Percentiles rank a stretch among this genome's conserved stretches.
These are phyloP conservation scores for Loriculus beryllinus DNA, from an alignment of 2,797 vertebrate species.

Conservation along the genomic window DNA sequence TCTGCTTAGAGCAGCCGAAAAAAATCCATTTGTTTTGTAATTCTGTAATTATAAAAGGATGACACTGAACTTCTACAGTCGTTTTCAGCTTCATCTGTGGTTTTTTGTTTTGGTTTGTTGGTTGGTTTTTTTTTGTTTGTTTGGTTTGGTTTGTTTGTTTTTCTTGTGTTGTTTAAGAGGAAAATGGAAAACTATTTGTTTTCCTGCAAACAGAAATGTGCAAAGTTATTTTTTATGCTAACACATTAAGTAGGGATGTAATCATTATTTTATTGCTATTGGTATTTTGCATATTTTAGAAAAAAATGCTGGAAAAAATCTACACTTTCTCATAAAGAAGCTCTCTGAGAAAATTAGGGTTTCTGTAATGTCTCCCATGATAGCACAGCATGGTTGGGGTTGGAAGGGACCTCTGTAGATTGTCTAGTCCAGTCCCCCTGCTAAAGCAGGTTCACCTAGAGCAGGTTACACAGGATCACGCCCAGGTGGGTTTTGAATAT, in stretches of 20 bases:
- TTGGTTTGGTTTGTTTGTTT: no score
- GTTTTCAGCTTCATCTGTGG: background rate
- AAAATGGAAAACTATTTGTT: background rate
- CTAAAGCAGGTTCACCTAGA: background rate
- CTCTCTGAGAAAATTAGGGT: background rate
- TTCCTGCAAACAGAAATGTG: background rate
- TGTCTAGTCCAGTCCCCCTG: background rate
- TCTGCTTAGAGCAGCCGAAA: background rate
- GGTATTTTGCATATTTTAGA: background rate
- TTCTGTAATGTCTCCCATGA: background rate
- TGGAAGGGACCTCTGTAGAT: background rate
- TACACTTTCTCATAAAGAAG: background rate
- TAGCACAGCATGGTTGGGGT: background rate
- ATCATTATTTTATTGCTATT: background rate
- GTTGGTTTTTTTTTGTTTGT: no score
- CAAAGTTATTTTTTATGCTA: background rate
- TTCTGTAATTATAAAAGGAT: background rate
- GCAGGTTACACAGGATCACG: background rate
- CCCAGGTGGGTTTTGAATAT: background rate
- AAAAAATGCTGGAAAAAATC: background rate
- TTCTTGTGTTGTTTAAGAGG: background rate
- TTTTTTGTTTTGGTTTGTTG: background rate
- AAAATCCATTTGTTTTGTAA: background rate
- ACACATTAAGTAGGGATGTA: background rate
- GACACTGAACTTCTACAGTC: background rate